Evolutionary conservation across 2,797 vertebrate genomes (phyloP), one percentile per base, ranked within the genome.

Genomic region (Tauraco hartlaubi): DNA sequence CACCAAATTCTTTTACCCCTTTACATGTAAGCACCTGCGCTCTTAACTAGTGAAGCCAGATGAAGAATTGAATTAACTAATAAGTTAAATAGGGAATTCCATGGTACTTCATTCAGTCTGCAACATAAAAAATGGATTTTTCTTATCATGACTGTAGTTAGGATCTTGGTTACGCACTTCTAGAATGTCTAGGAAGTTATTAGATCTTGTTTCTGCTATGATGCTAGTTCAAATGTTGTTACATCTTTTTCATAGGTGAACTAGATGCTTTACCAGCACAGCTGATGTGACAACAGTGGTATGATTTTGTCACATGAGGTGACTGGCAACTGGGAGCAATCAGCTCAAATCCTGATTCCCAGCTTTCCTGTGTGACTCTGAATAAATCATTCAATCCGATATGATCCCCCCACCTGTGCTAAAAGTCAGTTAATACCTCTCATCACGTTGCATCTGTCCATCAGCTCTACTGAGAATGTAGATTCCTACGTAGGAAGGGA

Each of bases 391-490:
- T 82, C 67, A 75, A 41, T 29, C 39, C 44, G 22, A 5, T 51
- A 5, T 3, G 6, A 4, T 14, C 29, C 8, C 17, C 9, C 1
- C 1, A 15, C 5, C 3, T 44, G 15, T 62, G 23, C 28, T 44
- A 0, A 21, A 64, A 75, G 48, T 66, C 62, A 82, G 55, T 19
- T 19, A 49, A 25, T 14, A 44, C 9, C 43, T 58, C 35, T 69
- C 15, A 44, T 22, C 51, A 51, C 17, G 13, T 23, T n/a, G 17
- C 3, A 2, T 28, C 4, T 37, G 19, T 33, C 51, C 16, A 7
- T 33, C 52, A 82, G 33, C 43, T 9, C 52, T 46, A 4, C 41
- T 19, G 29, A 80, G 52, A 54, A 16, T 9, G 6, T 5, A 28
- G 11, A 52, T 35, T 59, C 11, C 37, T 64, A 3, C 6, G 22